Percentiles rank a stretch among this genome's conserved stretches.
Conservation (phyloP, 2,888 invertebrate genomes). For the Bhutanitis thaidina region DNA sequence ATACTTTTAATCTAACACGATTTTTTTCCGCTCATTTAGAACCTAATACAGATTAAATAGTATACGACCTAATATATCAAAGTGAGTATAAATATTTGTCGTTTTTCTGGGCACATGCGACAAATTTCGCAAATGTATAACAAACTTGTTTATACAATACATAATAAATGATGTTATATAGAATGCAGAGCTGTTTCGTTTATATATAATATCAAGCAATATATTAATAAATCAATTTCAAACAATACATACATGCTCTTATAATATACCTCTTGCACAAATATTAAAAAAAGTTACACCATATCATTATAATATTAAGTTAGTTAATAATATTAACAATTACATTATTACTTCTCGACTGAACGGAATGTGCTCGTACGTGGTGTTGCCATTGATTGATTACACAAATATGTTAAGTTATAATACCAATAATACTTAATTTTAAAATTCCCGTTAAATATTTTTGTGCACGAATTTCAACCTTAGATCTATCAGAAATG, state of each 20-base stretch:
- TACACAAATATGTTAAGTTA: conserved; percentile 29
- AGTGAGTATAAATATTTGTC: conserved; percentile 1
- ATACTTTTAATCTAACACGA: background rate
- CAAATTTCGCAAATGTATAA: background rate
- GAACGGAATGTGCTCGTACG: conserved; percentile 75
- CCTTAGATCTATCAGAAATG: conserved; percentile 52
- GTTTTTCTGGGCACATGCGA: background rate
- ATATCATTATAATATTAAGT: conserved; percentile 38
- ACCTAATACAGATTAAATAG: conserved; percentile 1
- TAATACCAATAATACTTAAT: conserved; percentile 53
- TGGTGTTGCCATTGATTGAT: conserved; percentile 51
- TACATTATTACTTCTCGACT: conserved; percentile 50
- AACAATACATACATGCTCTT: conserved; percentile 19
- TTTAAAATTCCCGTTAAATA: conserved; percentile 50
- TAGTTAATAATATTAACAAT: conserved; percentile 44
- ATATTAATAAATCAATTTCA: conserved; percentile 14
- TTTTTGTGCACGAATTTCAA: conserved; percentile 65
- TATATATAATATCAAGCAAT: conserved; percentile 12
- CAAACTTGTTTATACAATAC: conserved; percentile 10
- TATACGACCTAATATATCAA: conserved; percentile 7
- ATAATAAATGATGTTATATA: conserved; percentile 3
- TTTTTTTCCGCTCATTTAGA: background rate
- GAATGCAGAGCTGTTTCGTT: conserved; percentile 4
- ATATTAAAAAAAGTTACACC: conserved; percentile 34
- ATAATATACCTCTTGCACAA: conserved; percentile 13